A percentile compares a stretch with the other conserved stretches of the same genome.
phyloP scores from a whole-genome alignment of 1,140 invertebrate species.

The Brevipalpus yothersi region DNA sequence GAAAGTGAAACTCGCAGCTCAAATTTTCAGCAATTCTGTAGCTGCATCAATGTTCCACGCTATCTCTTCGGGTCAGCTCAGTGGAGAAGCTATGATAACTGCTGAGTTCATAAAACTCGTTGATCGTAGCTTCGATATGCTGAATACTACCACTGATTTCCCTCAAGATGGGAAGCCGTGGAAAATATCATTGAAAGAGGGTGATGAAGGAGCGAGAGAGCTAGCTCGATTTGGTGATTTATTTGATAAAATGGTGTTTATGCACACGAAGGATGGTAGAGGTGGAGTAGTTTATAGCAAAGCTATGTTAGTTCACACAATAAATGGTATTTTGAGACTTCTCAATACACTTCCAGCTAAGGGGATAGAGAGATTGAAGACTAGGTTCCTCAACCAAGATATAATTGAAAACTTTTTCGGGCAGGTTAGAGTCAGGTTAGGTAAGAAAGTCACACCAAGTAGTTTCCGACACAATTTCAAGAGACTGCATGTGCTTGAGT shows the following conservation, averaged over 20 bases:
- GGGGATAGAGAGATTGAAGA: background rate
- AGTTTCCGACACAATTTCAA: background rate
- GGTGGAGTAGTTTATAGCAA: background rate
- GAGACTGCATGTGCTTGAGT: background rate
- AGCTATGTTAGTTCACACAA: background rate
- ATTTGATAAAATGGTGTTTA: background rate
- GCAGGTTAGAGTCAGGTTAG: background rate
- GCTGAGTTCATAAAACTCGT: background rate
- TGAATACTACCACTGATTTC: background rate
- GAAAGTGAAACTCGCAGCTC: background rate
- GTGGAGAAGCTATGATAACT: background rate
- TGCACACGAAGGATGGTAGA: background rate
- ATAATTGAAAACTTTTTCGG: background rate
- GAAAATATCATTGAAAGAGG: background rate
- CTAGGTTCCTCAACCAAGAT: background rate
- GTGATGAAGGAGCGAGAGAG: background rate
- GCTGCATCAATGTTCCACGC: background rate
- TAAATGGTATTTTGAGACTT: background rate
- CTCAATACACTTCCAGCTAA: background rate
- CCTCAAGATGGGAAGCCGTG: background rate
- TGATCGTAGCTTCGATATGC: background rate
- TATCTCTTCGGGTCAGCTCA: background rate
- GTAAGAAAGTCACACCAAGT: background rate
- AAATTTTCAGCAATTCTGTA: background rate
- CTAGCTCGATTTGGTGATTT: background rate